These are phyloP conservation scores for Clarias laeviceps DNA, from an alignment of 2,797 vertebrate genomes.

Conservation along the genomic window DNA sequence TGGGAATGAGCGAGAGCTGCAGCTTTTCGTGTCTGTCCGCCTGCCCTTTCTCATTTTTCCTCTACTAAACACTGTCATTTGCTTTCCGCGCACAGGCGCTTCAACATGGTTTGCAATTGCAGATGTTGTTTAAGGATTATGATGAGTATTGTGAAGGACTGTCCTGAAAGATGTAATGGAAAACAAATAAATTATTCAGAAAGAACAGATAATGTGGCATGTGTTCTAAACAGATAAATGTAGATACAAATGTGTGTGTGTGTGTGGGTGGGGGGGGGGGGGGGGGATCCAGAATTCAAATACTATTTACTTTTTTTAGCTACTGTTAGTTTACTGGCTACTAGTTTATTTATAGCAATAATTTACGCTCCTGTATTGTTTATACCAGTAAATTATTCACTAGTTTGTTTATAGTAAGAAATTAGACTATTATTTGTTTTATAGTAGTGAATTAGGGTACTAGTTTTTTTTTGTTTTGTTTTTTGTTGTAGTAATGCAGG, in stretches of 20 bases:
- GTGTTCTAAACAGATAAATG: neutral
- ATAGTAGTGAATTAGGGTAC: neutral
- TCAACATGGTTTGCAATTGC: neutral
- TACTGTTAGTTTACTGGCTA: too few species aligned
- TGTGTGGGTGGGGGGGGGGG: too few species aligned
- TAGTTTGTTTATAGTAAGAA: too few species aligned
- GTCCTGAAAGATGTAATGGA: neutral
- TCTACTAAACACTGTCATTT: conserved; percentile 7
- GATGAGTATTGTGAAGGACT: neutral
- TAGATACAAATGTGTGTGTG: neutral
- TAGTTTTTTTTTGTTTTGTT: too few species aligned
- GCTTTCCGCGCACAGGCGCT: neutral
- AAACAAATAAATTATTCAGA: neutral
- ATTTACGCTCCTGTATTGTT: too few species aligned
- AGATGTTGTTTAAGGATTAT: neutral
- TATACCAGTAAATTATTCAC: too few species aligned
- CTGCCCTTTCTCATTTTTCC: conserved; percentile 29
- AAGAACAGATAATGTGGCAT: neutral
- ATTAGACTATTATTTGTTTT: neutral
- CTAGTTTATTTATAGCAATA: too few species aligned
- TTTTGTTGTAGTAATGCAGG: neutral
- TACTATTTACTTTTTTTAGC: too few species aligned
- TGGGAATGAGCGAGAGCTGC: conserved; percentile 62
- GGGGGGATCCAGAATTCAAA: neutral
- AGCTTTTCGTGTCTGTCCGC: conserved; percentile 15